A percentile compares a stretch with the other conserved stretches of the same genome.
These are phyloP conservation scores for Phasianus colchicus DNA, from an alignment of 2,113 vertebrate genomes.

Conservation along the genomic window DNA sequence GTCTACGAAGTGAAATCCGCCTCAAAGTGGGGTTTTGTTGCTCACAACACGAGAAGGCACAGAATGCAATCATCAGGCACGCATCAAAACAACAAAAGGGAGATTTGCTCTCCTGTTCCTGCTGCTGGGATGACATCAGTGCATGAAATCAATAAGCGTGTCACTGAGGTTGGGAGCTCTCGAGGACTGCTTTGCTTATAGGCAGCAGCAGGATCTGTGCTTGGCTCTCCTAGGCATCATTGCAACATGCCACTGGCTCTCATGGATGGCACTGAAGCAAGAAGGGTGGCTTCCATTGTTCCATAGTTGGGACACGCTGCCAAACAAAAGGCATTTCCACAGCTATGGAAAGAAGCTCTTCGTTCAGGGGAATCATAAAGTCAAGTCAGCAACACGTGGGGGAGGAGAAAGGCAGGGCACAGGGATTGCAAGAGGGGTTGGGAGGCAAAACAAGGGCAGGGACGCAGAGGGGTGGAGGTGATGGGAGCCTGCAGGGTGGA, in stretches of 20 bases:
- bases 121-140: neutral
- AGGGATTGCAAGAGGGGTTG: neutral
- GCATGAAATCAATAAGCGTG: neutral
- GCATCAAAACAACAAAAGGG: neutral
- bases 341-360: neutral
- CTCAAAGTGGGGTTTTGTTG: neutral
- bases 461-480: neutral
- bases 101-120: no score
- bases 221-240: neutral
- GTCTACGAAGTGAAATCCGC: neutral
- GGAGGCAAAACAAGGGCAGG: conserved; percentile 8
- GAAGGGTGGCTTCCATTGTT: neutral
- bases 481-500: neutral
- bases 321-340: neutral
- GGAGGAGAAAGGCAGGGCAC: neutral
- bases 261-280: neutral
- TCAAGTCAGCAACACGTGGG: neutral
- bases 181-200: neutral
- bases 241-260: fast-evolving
- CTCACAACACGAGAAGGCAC: neutral
- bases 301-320: neutral
- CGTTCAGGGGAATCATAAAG: fast-evolving
- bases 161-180: neutral
- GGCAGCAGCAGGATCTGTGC: neutral
- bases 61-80: neutral